Evolutionary conservation across 1,140 invertebrate species (phyloP).

Genomic region (Pseudomyrmex dendroicus): DNA sequence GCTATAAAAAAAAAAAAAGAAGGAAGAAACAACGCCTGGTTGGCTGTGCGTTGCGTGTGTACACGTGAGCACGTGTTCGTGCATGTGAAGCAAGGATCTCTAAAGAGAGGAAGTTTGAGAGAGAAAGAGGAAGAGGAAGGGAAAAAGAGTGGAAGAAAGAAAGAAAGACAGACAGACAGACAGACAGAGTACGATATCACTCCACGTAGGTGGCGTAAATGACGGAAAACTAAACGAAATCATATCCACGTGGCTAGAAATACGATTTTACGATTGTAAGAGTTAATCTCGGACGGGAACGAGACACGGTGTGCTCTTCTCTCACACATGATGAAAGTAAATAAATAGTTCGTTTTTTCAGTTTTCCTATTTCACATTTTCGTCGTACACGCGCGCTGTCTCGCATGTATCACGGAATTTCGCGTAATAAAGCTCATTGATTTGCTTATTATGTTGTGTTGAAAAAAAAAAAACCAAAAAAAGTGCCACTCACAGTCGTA

Average conservation of each 20-base stretch:
- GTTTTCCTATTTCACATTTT: not conserved
- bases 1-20: slow-evolving; percentile 78
- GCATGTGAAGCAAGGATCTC: not conserved
- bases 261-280: slow-evolving; percentile 75
- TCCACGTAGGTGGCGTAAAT: slow-evolving; percentile 66
- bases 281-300: slow-evolving; percentile 47
- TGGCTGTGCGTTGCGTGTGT: slow-evolving; percentile 32
- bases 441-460: not conserved
- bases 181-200: slow-evolving; percentile 49
- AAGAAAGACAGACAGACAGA: slow-evolving; percentile 6
- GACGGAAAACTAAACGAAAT: slow-evolving; percentile 77
- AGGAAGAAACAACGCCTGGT: slow-evolving; percentile 49
- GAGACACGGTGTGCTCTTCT: slow-evolving; percentile 22
- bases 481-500: slow-evolving; percentile 1
- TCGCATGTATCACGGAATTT: slow-evolving; percentile 31
- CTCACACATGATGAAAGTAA: slow-evolving; percentile 45
- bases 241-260: slow-evolving; percentile 68
- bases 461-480: not conserved
- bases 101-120: slow-evolving; percentile 29
- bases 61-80: slow-evolving; percentile 1
- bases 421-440: slow-evolving; percentile 6
- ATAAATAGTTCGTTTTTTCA: slow-evolving; percentile 51
- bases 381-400: not conserved
- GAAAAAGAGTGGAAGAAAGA: not conserved
- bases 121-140: not conserved